These are phyloP conservation scores for Ceramica pisi DNA, from an alignment of 2,888 invertebrate species.

Conservation along the genomic window DNA sequence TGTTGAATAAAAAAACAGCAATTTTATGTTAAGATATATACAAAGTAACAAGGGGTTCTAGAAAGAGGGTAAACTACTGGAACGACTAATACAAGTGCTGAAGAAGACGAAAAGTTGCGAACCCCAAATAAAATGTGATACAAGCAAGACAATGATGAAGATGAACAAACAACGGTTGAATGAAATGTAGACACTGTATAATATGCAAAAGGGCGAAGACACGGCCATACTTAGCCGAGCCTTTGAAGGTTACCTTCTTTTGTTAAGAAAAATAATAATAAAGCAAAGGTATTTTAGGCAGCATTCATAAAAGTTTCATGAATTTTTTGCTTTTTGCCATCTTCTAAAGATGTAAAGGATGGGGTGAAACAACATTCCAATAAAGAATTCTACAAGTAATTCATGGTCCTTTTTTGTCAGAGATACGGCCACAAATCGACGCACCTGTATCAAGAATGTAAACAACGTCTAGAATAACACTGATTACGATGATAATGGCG, in stretches of 20 bases:
- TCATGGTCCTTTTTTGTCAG: not conserved
- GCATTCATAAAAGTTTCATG: conserved; percentile 7
- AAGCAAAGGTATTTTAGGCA: conserved; percentile 16
- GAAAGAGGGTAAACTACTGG: not conserved
- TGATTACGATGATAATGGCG: conserved; percentile 4
- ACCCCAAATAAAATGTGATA: not conserved
- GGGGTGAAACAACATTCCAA: not conserved
- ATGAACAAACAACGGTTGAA: conserved; percentile 14
- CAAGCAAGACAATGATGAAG: not conserved
- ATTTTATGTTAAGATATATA: not conserved
- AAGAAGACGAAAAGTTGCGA: not conserved
- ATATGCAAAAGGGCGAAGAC: conserved; percentile 10
- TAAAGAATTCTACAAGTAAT: not conserved
- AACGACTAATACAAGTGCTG: not conserved
- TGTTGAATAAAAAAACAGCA: not conserved
- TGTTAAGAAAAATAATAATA: conserved; percentile 1
- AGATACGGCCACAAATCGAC: not conserved
- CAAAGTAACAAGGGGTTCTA: not conserved
- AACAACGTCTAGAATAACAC: conserved; percentile 6
- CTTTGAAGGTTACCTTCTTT: conserved; percentile 35
- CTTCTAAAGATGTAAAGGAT: conserved; percentile 13
- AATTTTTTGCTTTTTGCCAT: not conserved
- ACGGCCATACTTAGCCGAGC: not conserved
- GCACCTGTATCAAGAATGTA: not conserved
- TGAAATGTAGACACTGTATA: conserved; percentile 9